Base-by-base conservation (phyloP, 2,797 vertebrate genomes). In the Pampus argenteus region DNA sequence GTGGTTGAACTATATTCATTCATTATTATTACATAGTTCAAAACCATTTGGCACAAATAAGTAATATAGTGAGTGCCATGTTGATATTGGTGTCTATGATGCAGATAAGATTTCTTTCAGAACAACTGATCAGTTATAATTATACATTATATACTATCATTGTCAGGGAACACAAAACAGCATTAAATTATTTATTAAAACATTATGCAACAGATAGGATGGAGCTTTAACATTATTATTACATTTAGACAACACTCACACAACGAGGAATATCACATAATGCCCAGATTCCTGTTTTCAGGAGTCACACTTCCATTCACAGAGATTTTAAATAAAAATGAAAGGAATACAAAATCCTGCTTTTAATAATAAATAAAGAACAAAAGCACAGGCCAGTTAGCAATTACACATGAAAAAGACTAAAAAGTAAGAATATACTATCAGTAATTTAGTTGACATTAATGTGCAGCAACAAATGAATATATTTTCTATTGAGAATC, bases 351-450 rank as follows among this genome's bases (percentile, higher is more conserved):
- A 74, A 71, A 66, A 56, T 52, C 6, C 26, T 48, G 25, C 22
- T 40, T 74, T 71, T 45, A 65, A 86, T 45, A 65, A 86, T 84
- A 77, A 75, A 84, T 82, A 71, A 45, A 60, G 11, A 71, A 58
- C 28, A 48, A 67, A 77, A 40, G 18, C 38, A 42, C 29, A 45
- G 48, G 22, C 6, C 23, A 50, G n/a, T 58, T 26, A 56, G 18
- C 6, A 57, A 50, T 61, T 40, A 58, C 26, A 55, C 14, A 34
- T 64, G 15, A 26, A 17, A 23, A 31, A 23, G 7, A 64, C 23
- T 38, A 42, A 47, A 65, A 62, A 26, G 44, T 25, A 76, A 58
- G 13, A 62, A 65, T 29, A 76, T 58, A 55, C 28, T 49, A 77
- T 25, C 34, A 70, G 25, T 52, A 18, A 14, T 31, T 59, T 22